Conservation (phyloP, 1,140 invertebrate genomes). For the Sitobion miscanthi region DNA sequence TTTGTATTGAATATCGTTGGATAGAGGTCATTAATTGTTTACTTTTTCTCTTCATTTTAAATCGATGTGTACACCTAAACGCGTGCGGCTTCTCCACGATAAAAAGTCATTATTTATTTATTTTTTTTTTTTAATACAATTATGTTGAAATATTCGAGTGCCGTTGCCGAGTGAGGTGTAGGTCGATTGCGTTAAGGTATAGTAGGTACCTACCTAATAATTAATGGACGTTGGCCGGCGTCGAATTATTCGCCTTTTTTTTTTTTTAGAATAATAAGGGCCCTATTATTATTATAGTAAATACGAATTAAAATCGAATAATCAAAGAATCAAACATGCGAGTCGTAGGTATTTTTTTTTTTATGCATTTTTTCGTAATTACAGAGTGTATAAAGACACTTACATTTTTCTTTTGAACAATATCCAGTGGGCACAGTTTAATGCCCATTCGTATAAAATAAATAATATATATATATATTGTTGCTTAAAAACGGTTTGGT, state of each 20-base stretch:
- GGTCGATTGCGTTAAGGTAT: not conserved
- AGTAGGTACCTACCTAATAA: not conserved
- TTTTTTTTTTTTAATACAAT: not conserved
- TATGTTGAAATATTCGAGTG: not conserved
- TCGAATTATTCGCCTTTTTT: not conserved
- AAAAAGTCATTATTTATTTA: not conserved
- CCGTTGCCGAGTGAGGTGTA: not conserved
- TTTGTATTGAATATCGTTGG: not conserved
- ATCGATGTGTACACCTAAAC: not conserved
- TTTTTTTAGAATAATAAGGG: not conserved
- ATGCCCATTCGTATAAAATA: not conserved
- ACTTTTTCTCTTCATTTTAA: not conserved
- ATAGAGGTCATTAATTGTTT: not conserved
- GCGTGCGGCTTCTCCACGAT: not conserved
- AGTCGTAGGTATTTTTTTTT: not conserved
- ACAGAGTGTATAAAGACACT: not conserved
- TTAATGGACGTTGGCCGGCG: not conserved
- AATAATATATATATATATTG: not conserved
- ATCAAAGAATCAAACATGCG: not conserved
- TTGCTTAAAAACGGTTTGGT: not conserved
- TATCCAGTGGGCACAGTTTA: not conserved
- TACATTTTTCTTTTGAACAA: not conserved
- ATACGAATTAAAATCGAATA: not conserved
- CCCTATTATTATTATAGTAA: not conserved
- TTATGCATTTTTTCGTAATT: not conserved